A percentile compares a stretch with the other conserved stretches of the same genome.
These are phyloP conservation scores for Artibeus lituratus DNA, from an alignment of 2,797 vertebrate species.

Conservation along the genomic window DNA sequence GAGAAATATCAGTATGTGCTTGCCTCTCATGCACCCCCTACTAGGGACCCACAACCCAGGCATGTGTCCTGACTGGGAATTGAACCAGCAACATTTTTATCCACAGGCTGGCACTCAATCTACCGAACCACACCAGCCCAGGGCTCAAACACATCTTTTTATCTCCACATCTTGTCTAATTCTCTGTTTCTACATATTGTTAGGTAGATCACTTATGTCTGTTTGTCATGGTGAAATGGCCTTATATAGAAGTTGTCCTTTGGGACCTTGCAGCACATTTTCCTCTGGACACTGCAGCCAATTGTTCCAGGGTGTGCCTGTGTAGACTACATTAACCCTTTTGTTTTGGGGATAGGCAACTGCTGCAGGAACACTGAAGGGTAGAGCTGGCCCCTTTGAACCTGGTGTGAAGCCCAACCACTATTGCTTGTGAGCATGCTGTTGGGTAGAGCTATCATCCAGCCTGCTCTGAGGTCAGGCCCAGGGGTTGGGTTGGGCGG, in stretches of 20 bases:
- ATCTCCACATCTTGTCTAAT: neutral
- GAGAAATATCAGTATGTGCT: no score
- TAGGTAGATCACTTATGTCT: neutral
- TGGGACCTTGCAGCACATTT: neutral
- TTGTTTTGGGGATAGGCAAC: neutral
- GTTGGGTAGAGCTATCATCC: neutral
- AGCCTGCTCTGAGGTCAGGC: neutral
- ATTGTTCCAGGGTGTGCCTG: no score
- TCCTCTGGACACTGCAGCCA: neutral
- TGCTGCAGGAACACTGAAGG: neutral
- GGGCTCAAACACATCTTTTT: neutral
- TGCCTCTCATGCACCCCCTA: no score
- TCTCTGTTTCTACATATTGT: neutral
- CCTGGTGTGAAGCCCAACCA: neutral
- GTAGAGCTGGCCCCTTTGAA: neutral
- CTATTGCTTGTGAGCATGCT: neutral
- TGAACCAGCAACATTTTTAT: no score
- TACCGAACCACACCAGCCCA: no score
- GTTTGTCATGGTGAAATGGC: no score
- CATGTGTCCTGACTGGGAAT: no score
- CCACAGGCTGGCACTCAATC: no score
- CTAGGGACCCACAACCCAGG: no score
- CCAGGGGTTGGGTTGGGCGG: neutral
- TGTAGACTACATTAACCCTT: neutral
- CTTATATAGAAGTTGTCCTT: neutral